Percentiles rank a stretch among this genome's conserved stretches.
Evolutionary conservation across 2,113 vertebrate species (phyloP).

Genomic region (Limnothrissa miodon): DNA sequence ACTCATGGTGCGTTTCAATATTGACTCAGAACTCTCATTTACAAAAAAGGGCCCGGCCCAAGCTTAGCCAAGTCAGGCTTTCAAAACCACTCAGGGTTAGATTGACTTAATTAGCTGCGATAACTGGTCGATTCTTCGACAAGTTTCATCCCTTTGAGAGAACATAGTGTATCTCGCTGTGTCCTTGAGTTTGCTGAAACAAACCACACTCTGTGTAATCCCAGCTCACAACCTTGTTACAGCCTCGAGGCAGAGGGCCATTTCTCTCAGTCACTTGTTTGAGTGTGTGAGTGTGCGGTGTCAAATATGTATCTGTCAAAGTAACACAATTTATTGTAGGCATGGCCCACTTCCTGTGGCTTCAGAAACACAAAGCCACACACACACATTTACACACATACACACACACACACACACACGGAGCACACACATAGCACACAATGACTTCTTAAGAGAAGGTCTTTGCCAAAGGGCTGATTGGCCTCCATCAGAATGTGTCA

Average conservation of each 20-base stretch:
- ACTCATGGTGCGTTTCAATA: slow-evolving; percentile 18
- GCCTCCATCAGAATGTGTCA: slow-evolving; percentile 14
- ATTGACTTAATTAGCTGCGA: not conserved
- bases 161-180: not conserved
- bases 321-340: slow-evolving; percentile 1
- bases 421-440: not conserved
- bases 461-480: slow-evolving; percentile 25
- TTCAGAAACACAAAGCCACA: not conserved
- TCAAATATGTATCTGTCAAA: not conserved
- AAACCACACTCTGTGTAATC: not conserved
- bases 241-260: not conserved
- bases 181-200: not conserved
- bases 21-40: slow-evolving; percentile 14
- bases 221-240: not conserved
- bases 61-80: not conserved
- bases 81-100: not conserved
- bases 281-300: not conserved
- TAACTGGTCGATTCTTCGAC: not conserved
- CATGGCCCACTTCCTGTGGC: not conserved
- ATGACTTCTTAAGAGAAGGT: slow-evolving; percentile 22
- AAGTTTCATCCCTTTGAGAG: not conserved
- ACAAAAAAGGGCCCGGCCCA: not conserved
- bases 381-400: not conserved
- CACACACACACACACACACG: not conserved
- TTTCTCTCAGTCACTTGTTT: not conserved